phyloP scores from a whole-genome alignment of 2,888 invertebrate species.

The Geophilus truncorum region DNA sequence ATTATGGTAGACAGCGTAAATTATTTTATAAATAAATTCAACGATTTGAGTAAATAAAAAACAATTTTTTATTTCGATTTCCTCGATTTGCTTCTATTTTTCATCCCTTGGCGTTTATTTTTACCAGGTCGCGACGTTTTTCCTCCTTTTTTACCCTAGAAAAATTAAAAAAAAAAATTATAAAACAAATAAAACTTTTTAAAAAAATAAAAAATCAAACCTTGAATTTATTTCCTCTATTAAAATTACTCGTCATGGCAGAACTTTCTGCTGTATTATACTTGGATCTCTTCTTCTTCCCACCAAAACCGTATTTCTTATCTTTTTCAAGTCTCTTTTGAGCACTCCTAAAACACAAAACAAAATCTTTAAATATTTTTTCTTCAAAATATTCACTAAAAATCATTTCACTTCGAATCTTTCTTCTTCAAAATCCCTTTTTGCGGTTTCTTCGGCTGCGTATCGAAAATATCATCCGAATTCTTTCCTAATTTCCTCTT shows the following conservation, averaged over 20 bases:
- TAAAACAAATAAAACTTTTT: background rate
- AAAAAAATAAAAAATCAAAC: background rate
- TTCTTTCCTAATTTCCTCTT: slow-evolving; percentile 66
- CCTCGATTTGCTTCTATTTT: background rate
- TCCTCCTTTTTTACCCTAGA: background rate
- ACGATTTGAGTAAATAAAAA: background rate
- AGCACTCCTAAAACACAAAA: slow-evolving; percentile 40
- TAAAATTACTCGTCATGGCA: slow-evolving; percentile 54
- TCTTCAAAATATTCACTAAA: background rate
- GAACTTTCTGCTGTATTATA: slow-evolving; percentile 77
- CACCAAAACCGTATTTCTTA: slow-evolving; percentile 89
- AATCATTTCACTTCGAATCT: background rate
- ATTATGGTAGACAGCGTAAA: background rate
- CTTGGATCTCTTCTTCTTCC: slow-evolving; percentile 86
- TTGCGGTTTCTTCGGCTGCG: background rate
- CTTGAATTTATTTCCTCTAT: background rate
- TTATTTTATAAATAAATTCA: background rate
- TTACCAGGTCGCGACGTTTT: background rate
- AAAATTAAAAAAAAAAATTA: background rate
- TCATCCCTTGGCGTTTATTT: background rate
- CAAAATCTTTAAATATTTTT: background rate
- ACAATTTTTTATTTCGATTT: background rate
- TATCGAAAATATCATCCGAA: background rate
- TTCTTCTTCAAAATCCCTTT: background rate
- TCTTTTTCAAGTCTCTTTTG: slow-evolving; percentile 66